These are phyloP conservation scores for Orthosia gothica DNA, from an alignment of 2,888 invertebrate species.

Conservation along the genomic window DNA sequence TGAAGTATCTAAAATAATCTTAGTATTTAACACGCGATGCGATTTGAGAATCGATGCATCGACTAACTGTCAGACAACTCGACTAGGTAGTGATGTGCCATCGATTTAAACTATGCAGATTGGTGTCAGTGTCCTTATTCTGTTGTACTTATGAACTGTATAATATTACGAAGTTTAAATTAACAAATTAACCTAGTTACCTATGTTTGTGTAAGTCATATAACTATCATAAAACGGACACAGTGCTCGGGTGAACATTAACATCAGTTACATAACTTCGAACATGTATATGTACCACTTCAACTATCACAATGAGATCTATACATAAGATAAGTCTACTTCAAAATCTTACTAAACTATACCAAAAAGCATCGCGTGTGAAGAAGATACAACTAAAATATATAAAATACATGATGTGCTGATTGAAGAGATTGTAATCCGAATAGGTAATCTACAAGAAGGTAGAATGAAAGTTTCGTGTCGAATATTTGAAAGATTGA, in stretches of 20 bases:
- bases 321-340: constrained; percentile 48
- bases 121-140: constrained; percentile 70
- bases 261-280: constrained; percentile 29
- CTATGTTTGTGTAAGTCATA: constrained; percentile 54
- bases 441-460: constrained; percentile 75
- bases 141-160: constrained; percentile 62
- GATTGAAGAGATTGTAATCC: constrained; percentile 77
- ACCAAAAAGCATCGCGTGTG: constrained; percentile 69
- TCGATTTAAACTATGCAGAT: constrained; percentile 63
- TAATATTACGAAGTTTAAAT: constrained; percentile 56
- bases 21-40: constrained; percentile 72
- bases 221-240: constrained; percentile 44
- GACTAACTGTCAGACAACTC: constrained; percentile 34
- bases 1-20: constrained; percentile 69
- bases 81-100: constrained; percentile 49
- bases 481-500: constrained; percentile 74
- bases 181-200: constrained; percentile 59
- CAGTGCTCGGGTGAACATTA: constrained; percentile 53
- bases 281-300: constrained; percentile 57
- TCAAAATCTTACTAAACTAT: constrained; percentile 49
- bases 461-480: constrained; percentile 75
- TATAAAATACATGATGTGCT: constrained; percentile 90
- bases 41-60: constrained; percentile 60
- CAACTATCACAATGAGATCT: constrained; percentile 57
- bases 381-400: constrained; percentile 62